A percentile compares a stretch with the other conserved stretches of the same genome.
Conservation (phyloP, 2,888 invertebrate genomes). For the Achlya flavicornis region DNA sequence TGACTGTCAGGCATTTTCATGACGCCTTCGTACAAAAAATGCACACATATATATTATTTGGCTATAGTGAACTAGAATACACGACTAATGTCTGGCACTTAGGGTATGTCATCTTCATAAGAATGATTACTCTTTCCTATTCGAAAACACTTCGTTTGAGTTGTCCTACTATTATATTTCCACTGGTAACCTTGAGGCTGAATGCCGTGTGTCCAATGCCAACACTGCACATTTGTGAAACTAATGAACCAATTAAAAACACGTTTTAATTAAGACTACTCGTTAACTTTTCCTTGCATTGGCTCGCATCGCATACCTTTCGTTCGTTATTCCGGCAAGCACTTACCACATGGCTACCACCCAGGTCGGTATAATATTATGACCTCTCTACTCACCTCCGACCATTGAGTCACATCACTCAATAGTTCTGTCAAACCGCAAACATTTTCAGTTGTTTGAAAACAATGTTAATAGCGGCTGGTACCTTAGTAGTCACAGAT, state of each 20-base stretch:
- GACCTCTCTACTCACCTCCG: no score
- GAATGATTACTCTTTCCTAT: neutral
- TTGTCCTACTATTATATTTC: neutral
- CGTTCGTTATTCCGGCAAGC: neutral
- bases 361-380: neutral
- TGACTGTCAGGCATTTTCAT: no score
- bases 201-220: neutral
- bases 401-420: no score
- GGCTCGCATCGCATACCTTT: neutral
- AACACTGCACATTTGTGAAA: neutral
- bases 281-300: neutral
- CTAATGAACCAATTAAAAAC: constrained; percentile 1
- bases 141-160: neutral
- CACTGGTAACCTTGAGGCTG: neutral
- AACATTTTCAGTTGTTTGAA: no score
- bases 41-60: no score
- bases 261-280: neutral
- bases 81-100: no score
- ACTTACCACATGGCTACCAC: neutral
- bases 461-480: no score
- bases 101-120: no score
- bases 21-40: no score
- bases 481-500: no score
- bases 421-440: no score
- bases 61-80: no score